Base-by-base conservation (phyloP, 2,888 invertebrate species). In the Iphiclides podalirius region DNA sequence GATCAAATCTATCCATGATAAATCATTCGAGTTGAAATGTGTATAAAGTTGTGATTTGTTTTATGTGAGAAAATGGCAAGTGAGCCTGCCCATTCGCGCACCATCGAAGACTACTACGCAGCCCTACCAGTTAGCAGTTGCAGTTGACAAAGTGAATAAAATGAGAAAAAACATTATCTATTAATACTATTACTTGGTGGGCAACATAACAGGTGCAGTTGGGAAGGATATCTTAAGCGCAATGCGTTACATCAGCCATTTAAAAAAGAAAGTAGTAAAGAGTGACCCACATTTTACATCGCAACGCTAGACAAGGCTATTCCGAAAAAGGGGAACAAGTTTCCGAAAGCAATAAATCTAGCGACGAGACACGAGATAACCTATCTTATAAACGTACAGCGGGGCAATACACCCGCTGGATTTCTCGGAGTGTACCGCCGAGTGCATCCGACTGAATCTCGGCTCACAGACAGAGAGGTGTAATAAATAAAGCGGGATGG, bases 401-500 rank as follows among this genome's bases (percentile, higher is more conserved):
- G n/a, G 14, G 31, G 42, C 23, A 34, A 42, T 38, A 44, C 16
- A 38, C 26, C 34, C 15, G 9, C 28, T 31, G 13, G 38, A 28
- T 34, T 40, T 14, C 11, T 28, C 34, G 16, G 17, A 45, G 33
- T 37, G 12, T 26, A 33, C 40, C n/a, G n/a, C 6, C 37, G 37
- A 51, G 12, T 43, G 43, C 33, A 23, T 8, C 45, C 49, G 34
- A 53, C 48, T 55, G 53, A 57, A 55, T 59, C 58, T 60, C 52
- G 52, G 52, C 49, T 56, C 52, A 47, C 44, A 45, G 53, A 56
- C 42, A 49, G 51, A 54, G 58, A 51, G 44, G 43, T 35, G 47
- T 49, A 52, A 54, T 53, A 54, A 60, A 57, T 54, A 55, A 51
- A 56, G 40, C 34, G 45, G 51, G 47, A 48, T 31, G 51, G 57